A percentile compares a stretch with the other conserved stretches of the same genome.
These are phyloP conservation scores for Labroides dimidiatus DNA, from an alignment of 2,797 vertebrate species.

Conservation along the genomic window DNA sequence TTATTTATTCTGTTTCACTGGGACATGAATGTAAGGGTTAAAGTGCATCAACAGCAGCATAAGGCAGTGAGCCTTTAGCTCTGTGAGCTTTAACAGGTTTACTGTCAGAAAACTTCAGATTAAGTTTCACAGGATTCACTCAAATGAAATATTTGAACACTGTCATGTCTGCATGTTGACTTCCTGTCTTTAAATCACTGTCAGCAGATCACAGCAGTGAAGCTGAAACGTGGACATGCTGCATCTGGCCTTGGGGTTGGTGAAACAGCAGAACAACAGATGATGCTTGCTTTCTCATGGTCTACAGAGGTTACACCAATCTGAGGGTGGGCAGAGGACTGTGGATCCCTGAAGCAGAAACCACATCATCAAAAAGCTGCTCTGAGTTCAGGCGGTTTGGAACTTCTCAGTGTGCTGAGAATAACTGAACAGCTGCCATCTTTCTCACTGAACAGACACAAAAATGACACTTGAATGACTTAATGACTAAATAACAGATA, in stretches of 20 bases:
- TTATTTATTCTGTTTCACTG: slow-evolving; percentile 31
- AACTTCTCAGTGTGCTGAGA: slow-evolving; percentile 6
- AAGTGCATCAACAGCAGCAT: background rate
- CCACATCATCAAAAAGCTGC: too few species aligned
- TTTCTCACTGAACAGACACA: too few species aligned
- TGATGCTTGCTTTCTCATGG: slow-evolving; percentile 34
- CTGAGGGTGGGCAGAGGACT: slow-evolving; percentile 27
- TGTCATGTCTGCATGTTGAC: too few species aligned
- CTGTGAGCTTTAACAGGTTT: too few species aligned
- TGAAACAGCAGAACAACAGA: slow-evolving; percentile 32
- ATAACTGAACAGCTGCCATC: too few species aligned
- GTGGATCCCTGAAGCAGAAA: slow-evolving; percentile 17
- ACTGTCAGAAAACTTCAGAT: too few species aligned
- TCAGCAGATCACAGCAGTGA: slow-evolving; percentile 1
- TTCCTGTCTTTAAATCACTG: too few species aligned
- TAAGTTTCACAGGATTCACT: too few species aligned
- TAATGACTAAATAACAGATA: too few species aligned
- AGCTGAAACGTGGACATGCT: slow-evolving; percentile 15
- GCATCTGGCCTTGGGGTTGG: slow-evolving; percentile 17
- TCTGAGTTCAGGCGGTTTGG: slow-evolving; percentile 8
- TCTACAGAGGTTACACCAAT: slow-evolving; percentile 26
- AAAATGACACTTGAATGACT: too few species aligned
- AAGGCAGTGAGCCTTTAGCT: too few species aligned
- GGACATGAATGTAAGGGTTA: slow-evolving; percentile 30
- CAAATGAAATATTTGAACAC: too few species aligned